Evolutionary conservation across 2,113 vertebrate genomes (phyloP), one percentile per base, ranked within the genome.

Genomic region (Leiothrix lutea): DNA sequence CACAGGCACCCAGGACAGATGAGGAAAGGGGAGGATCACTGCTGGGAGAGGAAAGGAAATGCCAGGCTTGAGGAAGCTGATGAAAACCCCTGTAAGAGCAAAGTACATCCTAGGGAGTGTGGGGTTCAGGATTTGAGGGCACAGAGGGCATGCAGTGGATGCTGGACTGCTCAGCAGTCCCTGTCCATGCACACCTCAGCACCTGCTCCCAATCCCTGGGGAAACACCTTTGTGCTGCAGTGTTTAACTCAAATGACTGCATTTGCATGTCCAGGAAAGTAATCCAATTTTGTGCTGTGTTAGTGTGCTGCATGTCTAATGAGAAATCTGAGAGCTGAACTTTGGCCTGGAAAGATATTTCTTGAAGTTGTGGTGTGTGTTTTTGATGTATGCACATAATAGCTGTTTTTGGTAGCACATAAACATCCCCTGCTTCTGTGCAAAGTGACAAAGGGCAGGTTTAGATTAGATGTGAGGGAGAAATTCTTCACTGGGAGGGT

Each of bases 141-240:
- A 67, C 47, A 67, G 56, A 80, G 33, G 40, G 16, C n/a, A 25
- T 17, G 29, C 25, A 28, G 9, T 21, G 60, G 11, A 4, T 66
- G 47, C 19, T 74, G 62, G 53, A 23, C 28, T 53, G 71, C 40
- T n/a, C 28, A 56, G 25, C n/a, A 5, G 15, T 45, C 36, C n/a
- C 53, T 8, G 4, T 42, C 65, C 65, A 24, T 2, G 1, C 14
- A 18, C 26, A 20, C 42, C 31, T 31, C 1, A 3, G 20, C 0
- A 0, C 42, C 58, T 65, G 60, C 29, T 79, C 24, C 40, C 7
- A 18, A 4, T 24, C 47, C 48, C 44, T 38, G 18, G 7, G 45
- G 44, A 64, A 84, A 71, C 29, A 66, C 14, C 33, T 87, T 60
- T 9, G 5, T 48, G 47, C 80, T 86, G 77, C 72, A 66, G 47